Evolutionary conservation across 1,140 invertebrate genomes (phyloP), one percentile per base, ranked within the genome.

Genomic region (Drosophila lacertosa): DNA sequence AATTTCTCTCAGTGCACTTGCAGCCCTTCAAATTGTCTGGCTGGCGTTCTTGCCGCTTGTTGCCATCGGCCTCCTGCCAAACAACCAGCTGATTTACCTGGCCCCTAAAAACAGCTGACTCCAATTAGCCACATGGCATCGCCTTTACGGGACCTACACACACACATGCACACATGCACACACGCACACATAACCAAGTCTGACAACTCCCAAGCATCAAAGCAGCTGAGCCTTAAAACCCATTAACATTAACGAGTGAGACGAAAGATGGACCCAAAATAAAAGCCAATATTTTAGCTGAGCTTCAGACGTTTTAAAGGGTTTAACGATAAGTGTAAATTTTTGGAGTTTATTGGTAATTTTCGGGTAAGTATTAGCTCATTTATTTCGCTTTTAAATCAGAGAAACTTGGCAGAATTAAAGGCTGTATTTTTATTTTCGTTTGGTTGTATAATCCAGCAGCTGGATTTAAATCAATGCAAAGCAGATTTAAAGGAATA

Each of bases 61-160:
- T 13, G 48, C 40, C 20, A 20, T 57, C 29, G 40, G 58, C 35
- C 55, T 67, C 59, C 59, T 72, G 79, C 45, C 74, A 74, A 84
- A 77, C 81, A 32, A 86, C 76, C 80, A 88, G 83, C 82, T 86
- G 81, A 86, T 84, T 63, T 50, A 15, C 29, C 18, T 33, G 74
- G 47, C 42, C 57, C 51, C 69, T 76, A 69, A 77, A 79, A 86
- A 88, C 82, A 88, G 82, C 82, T 88, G 82, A 88, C 82, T 88
- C 66, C 77, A 88, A 88, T 86, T 88, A 88, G 64, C 77, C 83
- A 88, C 71, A 82, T 88, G 82, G 74, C 64, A 82, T 54, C 60
- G 57, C 62, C 53, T 11, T 48, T 16, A 39, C 33, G 22, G 51
- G 20, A 22, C 16, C 15, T 11, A 16, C 16, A 47, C 15, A 35